Evolutionary conservation across 2,888 invertebrate genomes (phyloP), one percentile per base, ranked within the genome.

Genomic region (Microctonus aethiopoides): DNA sequence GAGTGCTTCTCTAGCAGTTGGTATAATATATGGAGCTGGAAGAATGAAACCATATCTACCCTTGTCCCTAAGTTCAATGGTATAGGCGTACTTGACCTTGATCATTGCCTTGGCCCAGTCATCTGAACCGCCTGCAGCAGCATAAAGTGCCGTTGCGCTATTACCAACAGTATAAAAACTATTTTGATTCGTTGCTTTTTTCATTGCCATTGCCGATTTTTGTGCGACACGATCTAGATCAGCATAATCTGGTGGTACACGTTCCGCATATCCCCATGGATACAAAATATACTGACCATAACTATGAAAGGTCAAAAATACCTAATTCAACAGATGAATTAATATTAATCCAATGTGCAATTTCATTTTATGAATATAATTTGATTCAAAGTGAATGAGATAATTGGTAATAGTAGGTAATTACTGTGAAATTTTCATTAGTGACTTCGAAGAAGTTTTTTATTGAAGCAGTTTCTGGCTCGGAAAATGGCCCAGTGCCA

Each of bases 41-140:
- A 97, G 86, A n/a, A 96, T 88, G 83, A 97, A 98, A 2, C 97
- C 97, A 82, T 92, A 91, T 68, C 90, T 89, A 0, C 96, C 96
- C 0, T 90, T 92, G 85, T 97, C 97, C 65, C 95, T 90, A 66
- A 97, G 89, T 88, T 98, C 97, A 68, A 97, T 89, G 0, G 97
- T 97, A 87, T 94, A 97, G 1, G 96, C 87, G 84, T 96, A 97
- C 84, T 95, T 96, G 74, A 97, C 92, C 46, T 91, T 91, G 9
- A 92, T 91, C 51, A 90, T 88, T 0, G 94, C 94, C 86, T 97
- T 96, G 7, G 96, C 97, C 95, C 96, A 97, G 85, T 97, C 97
- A 79, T 95, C 95, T 0, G 95, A 93, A 13, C 94, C 94, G 1
- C 95, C 95, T 34, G 93, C 88, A 1, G 94, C 94, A 0, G 95